Conservation (phyloP, 1,140 invertebrate genomes). For the Heliconius eleuchia region DNA sequence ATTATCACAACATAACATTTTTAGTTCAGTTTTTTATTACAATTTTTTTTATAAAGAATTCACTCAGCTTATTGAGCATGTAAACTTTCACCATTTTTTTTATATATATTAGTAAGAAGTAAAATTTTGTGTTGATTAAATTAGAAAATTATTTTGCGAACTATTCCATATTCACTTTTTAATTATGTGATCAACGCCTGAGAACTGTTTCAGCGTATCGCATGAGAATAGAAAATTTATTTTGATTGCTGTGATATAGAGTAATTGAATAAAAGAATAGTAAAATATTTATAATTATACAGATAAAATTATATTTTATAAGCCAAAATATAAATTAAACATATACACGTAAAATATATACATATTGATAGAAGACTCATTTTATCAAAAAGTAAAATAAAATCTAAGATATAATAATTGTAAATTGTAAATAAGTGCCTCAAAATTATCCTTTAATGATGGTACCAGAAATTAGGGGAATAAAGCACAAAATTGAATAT, state of each 20-base stretch:
- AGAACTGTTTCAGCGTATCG: not conserved
- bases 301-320: not conserved
- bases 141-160: not conserved
- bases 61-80: not conserved
- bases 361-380: no score
- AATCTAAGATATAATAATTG: no score
- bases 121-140: not conserved
- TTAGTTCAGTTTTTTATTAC: not conserved
- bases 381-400: no score
- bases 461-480: no score
- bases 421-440: no score
- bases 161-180: not conserved
- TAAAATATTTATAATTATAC: not conserved
- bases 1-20: conserved; percentile 1
- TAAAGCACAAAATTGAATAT: no score
- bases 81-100: conserved; percentile 2
- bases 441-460: no score
- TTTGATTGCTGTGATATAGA: not conserved
- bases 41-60: not conserved
- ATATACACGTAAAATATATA: no score
- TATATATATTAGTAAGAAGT: not conserved
- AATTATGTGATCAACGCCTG: conserved; percentile 8
- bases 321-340: not conserved
- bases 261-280: not conserved
- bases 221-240: conserved; percentile 7